phyloP scores from a whole-genome alignment of 2,888 invertebrate genomes.

The Notodonta dromedarius region DNA sequence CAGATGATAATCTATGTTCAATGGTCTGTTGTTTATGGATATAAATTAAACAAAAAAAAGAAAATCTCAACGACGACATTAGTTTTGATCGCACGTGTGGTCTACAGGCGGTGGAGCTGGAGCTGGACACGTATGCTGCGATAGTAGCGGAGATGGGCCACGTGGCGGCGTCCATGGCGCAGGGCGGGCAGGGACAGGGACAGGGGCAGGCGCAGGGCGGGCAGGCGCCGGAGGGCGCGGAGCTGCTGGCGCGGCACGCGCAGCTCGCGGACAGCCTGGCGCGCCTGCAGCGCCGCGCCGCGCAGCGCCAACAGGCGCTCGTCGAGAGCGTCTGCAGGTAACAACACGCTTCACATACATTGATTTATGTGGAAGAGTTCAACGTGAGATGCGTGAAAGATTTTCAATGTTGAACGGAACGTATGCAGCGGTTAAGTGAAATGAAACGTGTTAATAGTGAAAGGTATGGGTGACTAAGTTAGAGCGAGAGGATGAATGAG shows the following conservation, averaged over 20 bases:
- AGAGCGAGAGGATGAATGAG: too few relatives aligned
- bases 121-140: conserved; percentile 95
- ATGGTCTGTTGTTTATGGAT: too few relatives aligned
- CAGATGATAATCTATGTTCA: too few relatives aligned
- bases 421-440: too few relatives aligned
- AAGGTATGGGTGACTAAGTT: too few relatives aligned
- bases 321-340: conserved; percentile 94
- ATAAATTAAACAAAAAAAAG: too few relatives aligned
- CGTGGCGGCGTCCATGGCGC: conserved; percentile 92
- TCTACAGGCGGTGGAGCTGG: conserved; percentile 92
- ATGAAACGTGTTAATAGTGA: too few relatives aligned
- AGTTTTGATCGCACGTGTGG: too few relatives aligned
- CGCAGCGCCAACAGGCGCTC: conserved; percentile 91
- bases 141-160: conserved; percentile 97
- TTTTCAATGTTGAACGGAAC: too few relatives aligned
- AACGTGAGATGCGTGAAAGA: too few relatives aligned
- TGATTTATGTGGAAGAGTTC: too few relatives aligned
- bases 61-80: too few relatives aligned
- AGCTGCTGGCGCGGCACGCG: conserved; percentile 90
- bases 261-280: conserved; percentile 91
- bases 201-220: conserved; percentile 90
- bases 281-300: conserved; percentile 91
- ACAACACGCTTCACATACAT: neutral
- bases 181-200: conserved; percentile 87
- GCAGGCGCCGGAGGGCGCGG: conserved; percentile 91